Conservation (phyloP, 1,140 invertebrate genomes). For the Heliconius eleuchia region DNA sequence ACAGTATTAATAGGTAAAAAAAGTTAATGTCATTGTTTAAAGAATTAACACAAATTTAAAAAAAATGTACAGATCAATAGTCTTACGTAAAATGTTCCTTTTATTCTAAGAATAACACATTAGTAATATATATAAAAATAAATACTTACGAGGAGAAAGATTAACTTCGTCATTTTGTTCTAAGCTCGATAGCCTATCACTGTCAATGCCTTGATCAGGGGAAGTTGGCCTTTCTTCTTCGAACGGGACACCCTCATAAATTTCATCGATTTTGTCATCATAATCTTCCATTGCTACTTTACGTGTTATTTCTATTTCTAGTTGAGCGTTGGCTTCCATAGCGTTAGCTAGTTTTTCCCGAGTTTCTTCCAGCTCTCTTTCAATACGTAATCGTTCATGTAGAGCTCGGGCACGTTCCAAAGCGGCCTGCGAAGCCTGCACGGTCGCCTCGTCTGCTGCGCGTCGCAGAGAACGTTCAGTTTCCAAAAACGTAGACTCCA, state of each 20-base stretch:
- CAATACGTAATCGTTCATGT: slow-evolving; percentile 68
- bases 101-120: too few species aligned
- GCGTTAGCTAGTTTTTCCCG: slow-evolving; percentile 58
- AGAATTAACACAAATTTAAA: too few species aligned
- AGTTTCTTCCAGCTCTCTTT: slow-evolving; percentile 73
- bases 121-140: neutral
- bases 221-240: slow-evolving; percentile 77
- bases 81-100: too few species aligned
- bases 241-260: slow-evolving; percentile 51
- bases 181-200: slow-evolving; percentile 82
- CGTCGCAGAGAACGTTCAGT: slow-evolving; percentile 65
- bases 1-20: too few species aligned
- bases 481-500: slow-evolving; percentile 66
- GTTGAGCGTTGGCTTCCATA: slow-evolving; percentile 57
- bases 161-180: slow-evolving; percentile 74
- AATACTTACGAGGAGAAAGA: slow-evolving; percentile 70
- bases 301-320: slow-evolving; percentile 67
- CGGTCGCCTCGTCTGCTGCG: slow-evolving; percentile 74
- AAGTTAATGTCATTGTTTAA: too few species aligned
- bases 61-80: too few species aligned
- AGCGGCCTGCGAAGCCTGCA: slow-evolving; percentile 78
- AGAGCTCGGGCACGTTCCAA: slow-evolving; percentile 73
- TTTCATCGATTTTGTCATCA: slow-evolving; percentile 56
- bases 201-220: slow-evolving; percentile 83
- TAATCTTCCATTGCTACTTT: slow-evolving; percentile 53